Evolutionary conservation across 2,888 invertebrate species (phyloP), one percentile per base, ranked within the genome.

Genomic region (Phrixothrix hirtus): DNA sequence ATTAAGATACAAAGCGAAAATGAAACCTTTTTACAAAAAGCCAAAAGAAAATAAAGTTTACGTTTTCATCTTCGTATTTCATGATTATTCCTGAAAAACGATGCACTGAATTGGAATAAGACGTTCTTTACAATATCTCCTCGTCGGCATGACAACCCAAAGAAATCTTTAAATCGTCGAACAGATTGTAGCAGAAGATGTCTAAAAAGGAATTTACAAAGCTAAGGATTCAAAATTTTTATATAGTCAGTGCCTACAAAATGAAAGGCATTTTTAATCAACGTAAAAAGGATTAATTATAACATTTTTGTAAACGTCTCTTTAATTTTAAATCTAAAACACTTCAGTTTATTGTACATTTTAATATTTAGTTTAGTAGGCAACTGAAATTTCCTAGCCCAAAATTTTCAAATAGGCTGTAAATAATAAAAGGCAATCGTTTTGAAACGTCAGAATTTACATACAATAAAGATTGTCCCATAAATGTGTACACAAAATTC

Each of bases 81-180:
- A 59, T 61, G 66, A 67, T 66, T 64, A 65, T 64, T 66, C 65
- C 64, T 64, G 62, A 57, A 61, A 61, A 59, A 61, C 59, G 55
- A 58, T 61, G 64, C 64, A 64, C 51, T 57, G 60, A 60, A 57
- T 59, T 58, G 66, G 64, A 62, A 65, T 61, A 58, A 61, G 62
- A 57, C 59, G 59, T 61, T 62, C 59, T 63, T 66, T 61, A 62
- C 63, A 65, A 62, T 64, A 64, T 63, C 21, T 21, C 21, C 63
- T 58, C 54, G 69, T 68, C 65, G 67, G 63, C 68, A 70, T 70
- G 68, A 67, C 70, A 62, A 70, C 69, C 57, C 57, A 44, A 57
- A 56, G 55, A 59, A 65, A 48, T 48, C 48, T 48, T 48, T 17
- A 35, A 48, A 27, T 17, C 41, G 31, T 39, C 30, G 38, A 38